phyloP scores from a whole-genome alignment of 2,888 invertebrate genomes.

The Cyrtodaria siliqua region DNA sequence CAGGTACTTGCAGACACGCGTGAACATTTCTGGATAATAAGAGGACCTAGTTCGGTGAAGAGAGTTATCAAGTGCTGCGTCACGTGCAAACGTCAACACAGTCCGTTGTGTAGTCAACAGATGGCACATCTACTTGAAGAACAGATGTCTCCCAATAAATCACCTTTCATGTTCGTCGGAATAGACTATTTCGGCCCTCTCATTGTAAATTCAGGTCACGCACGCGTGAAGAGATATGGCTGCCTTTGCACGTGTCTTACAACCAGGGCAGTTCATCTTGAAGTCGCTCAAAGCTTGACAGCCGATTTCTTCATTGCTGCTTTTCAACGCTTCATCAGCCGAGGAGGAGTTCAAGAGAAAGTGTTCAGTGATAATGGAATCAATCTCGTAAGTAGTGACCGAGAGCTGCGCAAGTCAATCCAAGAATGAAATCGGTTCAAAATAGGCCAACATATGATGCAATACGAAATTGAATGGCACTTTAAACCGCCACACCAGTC shows the following conservation, averaged over 20 bases:
- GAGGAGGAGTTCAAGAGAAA: constrained; percentile 29
- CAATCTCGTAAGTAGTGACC: constrained; percentile 45
- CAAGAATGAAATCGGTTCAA: constrained; percentile 24
- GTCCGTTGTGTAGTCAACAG: too few species aligned
- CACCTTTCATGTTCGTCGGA: too few species aligned
- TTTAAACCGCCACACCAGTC: constrained; percentile 44
- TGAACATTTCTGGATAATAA: too few species aligned
- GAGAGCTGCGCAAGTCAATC: constrained; percentile 28
- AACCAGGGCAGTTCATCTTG: constrained; percentile 40
- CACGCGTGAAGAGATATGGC: too few species aligned
- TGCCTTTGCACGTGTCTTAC: constrained; percentile 57
- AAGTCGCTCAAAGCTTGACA: constrained; percentile 30
- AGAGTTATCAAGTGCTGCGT: too few species aligned
- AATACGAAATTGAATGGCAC: constrained; percentile 29
- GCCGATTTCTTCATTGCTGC: constrained; percentile 44
- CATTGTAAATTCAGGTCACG: too few species aligned
- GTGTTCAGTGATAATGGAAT: constrained; percentile 46
- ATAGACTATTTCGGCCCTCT: too few species aligned
- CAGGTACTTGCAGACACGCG: too few species aligned
- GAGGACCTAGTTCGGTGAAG: too few species aligned
- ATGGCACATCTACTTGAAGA: too few species aligned
- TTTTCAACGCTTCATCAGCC: constrained; percentile 38
- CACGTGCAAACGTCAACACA: too few species aligned
- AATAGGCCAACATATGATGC: constrained; percentile 17
- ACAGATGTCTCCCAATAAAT: too few species aligned